A percentile compares a stretch with the other conserved stretches of the same genome.
Evolutionary conservation across 2,888 invertebrate species (phyloP).

Genomic region (Eristalinus sepulchralis): DNA sequence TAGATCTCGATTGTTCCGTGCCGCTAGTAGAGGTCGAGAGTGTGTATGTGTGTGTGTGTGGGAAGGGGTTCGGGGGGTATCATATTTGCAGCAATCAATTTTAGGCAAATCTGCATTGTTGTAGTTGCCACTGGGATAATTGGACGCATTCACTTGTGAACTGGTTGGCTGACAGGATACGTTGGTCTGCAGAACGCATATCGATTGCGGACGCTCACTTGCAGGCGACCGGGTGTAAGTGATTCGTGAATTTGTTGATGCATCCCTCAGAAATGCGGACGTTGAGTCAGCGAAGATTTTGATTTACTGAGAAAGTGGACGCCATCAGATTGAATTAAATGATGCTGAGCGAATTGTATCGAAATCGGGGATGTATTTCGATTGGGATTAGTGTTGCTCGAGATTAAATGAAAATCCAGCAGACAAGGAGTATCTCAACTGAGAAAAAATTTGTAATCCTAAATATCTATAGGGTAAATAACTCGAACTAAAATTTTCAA

Average conservation of each 20-base stretch:
- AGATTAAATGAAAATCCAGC: no score
- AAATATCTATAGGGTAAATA: no score
- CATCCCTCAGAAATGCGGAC: background rate
- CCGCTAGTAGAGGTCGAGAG: background rate
- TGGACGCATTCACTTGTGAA: background rate
- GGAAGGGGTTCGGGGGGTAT: background rate
- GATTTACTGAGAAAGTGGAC: background rate
- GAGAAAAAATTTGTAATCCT: no score
- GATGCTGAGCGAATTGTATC: background rate
- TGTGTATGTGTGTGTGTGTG: background rate
- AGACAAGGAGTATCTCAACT: no score
- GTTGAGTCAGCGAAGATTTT: background rate
- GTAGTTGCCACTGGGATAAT: background rate
- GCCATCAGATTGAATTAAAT: background rate
- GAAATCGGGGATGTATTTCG: background rate
- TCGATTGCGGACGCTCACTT: background rate
- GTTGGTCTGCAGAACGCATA: background rate
- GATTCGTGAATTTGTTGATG: background rate
- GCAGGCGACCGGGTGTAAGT: background rate
- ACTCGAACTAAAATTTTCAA: no score
- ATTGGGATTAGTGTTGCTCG: background rate
- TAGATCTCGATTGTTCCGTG: background rate
- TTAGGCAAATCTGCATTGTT: conserved; percentile 12
- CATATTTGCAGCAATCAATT: conserved; percentile 28
- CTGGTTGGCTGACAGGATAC: background rate